Percentiles rank a stretch among this genome's conserved stretches.
Evolutionary conservation across 92 coral and sea anemone genomes (phyloP).

Genomic region (Phenganax stokvisi): DNA sequence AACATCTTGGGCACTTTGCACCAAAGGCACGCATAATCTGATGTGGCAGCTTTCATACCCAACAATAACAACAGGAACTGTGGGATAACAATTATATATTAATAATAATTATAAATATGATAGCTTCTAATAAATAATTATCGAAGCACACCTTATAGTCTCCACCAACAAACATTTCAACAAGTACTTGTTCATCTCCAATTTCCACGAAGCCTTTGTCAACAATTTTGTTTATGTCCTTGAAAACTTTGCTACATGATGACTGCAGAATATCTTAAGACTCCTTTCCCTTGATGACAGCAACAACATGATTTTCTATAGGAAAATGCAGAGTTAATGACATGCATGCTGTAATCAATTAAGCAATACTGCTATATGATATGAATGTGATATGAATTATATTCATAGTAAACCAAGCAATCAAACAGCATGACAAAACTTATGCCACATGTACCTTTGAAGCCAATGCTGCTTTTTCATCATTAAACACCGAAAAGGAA

Average conservation of each 20-base stretch:
- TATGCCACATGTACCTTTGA: constrained; percentile 12
- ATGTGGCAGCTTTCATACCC: constrained; percentile 8
- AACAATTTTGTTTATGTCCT: constrained; percentile 24
- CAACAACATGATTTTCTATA: constrained; percentile 19
- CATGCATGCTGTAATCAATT: constrained; percentile 7
- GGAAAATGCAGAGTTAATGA: neutral
- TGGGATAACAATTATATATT: neutral
- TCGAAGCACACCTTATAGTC: constrained; percentile 12
- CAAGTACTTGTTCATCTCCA: constrained; percentile 13
- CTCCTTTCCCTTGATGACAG: constrained; percentile 25
- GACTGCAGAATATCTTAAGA: constrained; percentile 17
- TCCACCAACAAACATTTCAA: constrained; percentile 23
- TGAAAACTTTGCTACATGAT: constrained; percentile 13
- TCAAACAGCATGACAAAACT: too few species aligned
- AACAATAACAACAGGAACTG: constrained; percentile 8
- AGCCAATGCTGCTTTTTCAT: neutral
- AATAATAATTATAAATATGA: neutral
- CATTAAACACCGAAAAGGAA: constrained; percentile 26
- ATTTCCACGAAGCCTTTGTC: constrained; percentile 1
- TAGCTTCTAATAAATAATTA: neutral
- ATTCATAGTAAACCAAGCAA: too few species aligned
- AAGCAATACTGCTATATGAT: neutral
- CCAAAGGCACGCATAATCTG: too few species aligned
- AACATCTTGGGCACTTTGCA: neutral
- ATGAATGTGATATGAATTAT: too few species aligned